A percentile compares a stretch with the other conserved stretches of the same genome.
Evolutionary conservation across 2,113 vertebrate species (phyloP).

Genomic region (Bucco capensis): DNA sequence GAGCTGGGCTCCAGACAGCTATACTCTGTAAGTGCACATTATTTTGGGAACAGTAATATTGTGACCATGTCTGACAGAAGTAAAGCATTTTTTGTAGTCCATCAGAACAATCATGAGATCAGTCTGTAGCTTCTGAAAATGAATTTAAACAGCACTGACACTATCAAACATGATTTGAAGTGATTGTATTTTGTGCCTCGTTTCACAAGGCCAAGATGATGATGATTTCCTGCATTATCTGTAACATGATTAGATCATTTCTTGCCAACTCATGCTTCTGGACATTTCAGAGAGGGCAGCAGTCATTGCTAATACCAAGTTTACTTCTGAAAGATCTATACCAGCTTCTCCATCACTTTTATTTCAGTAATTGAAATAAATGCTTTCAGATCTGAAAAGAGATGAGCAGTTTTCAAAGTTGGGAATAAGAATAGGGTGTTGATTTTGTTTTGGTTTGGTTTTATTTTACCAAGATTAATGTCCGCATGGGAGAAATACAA

Average conservation of each 20-base stretch:
- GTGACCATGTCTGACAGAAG: not conserved
- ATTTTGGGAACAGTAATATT: not conserved
- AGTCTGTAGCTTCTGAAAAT: not conserved
- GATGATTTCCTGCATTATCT: conserved; percentile 1
- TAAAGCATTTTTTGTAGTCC: not conserved
- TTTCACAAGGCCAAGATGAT: not conserved
- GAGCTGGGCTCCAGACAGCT: not conserved
- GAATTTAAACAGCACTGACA: not conserved
- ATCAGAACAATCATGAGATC: not conserved
- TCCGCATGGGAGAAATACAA: not conserved
- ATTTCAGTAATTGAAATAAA: not conserved
- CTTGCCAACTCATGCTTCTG: not conserved
- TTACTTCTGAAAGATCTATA: not conserved
- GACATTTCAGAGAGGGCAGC: not conserved
- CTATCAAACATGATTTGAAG: not conserved
- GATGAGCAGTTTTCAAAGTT: not conserved
- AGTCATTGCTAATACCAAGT: not conserved
- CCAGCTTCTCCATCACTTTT: not conserved
- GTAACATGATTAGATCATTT: not conserved
- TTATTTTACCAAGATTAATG: not conserved
- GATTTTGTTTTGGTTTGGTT: not conserved
- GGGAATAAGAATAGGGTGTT: not conserved
- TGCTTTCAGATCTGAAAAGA: not conserved
- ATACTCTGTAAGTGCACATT: not conserved
- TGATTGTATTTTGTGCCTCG: not conserved